Percentiles rank a stretch among this genome's conserved stretches.
Evolutionary conservation across 2,113 vertebrate species (phyloP).

Genomic region (Aspiorhynchus laticeps): DNA sequence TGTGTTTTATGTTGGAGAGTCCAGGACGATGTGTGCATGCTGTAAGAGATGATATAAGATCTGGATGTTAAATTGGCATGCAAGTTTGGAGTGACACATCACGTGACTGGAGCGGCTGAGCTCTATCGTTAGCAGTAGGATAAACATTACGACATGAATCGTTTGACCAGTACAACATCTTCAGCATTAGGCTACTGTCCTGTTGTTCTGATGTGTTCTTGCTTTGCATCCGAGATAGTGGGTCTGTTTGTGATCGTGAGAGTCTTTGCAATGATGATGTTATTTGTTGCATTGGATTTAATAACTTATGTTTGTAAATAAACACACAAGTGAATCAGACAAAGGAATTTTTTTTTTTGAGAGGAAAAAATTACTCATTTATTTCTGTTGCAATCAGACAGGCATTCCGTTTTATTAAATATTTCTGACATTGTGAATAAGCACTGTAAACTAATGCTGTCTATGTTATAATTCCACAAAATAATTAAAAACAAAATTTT

Average conservation of each 20-base stretch:
- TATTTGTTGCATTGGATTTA: not conserved
- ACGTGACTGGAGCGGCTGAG: conserved; percentile 67
- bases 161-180: not conserved
- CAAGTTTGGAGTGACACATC: conserved; percentile 64
- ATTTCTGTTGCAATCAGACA: not conserved
- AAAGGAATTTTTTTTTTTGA: not conserved
- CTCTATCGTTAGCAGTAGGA: not conserved
- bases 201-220: not conserved
- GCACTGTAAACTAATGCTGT: not conserved
- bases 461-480: not conserved
- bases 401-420: not conserved
- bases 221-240: not conserved
- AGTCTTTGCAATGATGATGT: not conserved
- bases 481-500: not conserved
- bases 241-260: not conserved
- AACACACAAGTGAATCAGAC: not conserved
- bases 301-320: not conserved
- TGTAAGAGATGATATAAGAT: not conserved
- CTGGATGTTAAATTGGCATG: conserved; percentile 69
- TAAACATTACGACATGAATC: not conserved
- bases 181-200: not conserved
- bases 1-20: not conserved
- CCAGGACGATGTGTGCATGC: not conserved
- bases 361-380: not conserved
- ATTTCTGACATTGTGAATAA: not conserved